A percentile compares a stretch with the other conserved stretches of the same genome.
These are phyloP conservation scores for Aurelia sp. DNA, from an alignment of 30 jellyfish, hydroid and myxozoan species.

Conservation along the genomic window DNA sequence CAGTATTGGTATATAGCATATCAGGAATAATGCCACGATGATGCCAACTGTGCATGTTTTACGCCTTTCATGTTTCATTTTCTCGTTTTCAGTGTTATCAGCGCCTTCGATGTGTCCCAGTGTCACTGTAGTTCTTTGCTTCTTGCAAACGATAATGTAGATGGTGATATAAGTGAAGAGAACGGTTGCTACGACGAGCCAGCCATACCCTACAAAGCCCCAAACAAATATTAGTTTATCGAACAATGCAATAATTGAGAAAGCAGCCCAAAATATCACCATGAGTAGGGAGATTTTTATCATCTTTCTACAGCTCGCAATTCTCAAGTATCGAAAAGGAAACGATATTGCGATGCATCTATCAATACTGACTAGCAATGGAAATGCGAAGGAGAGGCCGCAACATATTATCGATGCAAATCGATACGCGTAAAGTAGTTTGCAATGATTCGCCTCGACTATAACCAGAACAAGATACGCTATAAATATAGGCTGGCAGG, in stretches of 20 bases:
- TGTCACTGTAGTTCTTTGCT: not conserved
- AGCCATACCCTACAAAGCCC: not conserved
- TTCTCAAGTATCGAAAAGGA: not conserved
- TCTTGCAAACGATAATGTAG: not conserved
- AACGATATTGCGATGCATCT: not conserved
- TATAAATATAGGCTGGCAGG: not conserved
- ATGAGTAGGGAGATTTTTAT: not conserved
- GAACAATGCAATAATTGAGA: not conserved
- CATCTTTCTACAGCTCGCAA: not conserved
- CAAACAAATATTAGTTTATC: not conserved
- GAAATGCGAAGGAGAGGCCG: not conserved
- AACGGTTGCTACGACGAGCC: not conserved
- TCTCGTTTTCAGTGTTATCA: not conserved
- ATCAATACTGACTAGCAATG: not conserved
- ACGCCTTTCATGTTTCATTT: not conserved
- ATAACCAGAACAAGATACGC: not conserved
- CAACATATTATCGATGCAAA: not conserved
- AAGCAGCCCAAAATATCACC: not conserved
- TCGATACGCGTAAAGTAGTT: not conserved
- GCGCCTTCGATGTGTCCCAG: not conserved
- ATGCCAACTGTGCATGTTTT: conserved; percentile 1
- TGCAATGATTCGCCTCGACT: not conserved
- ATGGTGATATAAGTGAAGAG: not conserved
- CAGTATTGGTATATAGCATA: not conserved
- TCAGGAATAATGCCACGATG: not conserved